Conservation (phyloP, 2,797 vertebrate species). For the Euphonia xanthogaster region DNA sequence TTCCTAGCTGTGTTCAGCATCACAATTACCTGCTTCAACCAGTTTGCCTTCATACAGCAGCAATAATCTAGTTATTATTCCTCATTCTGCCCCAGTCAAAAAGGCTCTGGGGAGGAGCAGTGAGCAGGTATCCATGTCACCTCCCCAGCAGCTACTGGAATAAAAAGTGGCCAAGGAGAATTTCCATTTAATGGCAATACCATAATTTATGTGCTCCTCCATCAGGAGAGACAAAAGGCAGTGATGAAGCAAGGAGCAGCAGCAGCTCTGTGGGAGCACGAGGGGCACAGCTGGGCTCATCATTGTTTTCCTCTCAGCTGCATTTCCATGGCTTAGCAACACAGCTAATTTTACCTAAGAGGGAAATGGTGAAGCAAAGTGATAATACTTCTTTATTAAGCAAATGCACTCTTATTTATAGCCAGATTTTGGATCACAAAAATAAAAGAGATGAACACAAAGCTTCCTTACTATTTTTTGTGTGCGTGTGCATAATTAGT, state of each 20-base stretch:
- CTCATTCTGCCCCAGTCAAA: background rate
- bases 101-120: background rate
- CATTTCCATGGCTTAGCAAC: background rate
- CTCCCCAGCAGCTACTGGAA: background rate
- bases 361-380: background rate
- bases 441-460: background rate
- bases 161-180: background rate
- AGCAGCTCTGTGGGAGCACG: background rate
- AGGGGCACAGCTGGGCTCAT: background rate
- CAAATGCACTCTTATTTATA: background rate
- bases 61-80: background rate
- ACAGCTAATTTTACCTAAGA: slow-evolving; percentile 1
- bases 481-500: background rate
- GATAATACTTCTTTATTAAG: background rate
- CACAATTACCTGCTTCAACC: background rate
- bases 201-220: background rate
- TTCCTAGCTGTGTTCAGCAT: background rate
- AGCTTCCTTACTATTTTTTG: background rate
- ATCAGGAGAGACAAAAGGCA: background rate
- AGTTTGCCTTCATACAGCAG: background rate
- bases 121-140: background rate
- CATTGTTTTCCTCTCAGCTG: background rate
- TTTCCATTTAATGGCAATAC: background rate
- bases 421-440: background rate
- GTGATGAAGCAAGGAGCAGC: background rate